Evolutionary conservation across 2,797 vertebrate genomes (phyloP), one percentile per base, ranked within the genome.

Genomic region (Neolamprologus multifasciatus): DNA sequence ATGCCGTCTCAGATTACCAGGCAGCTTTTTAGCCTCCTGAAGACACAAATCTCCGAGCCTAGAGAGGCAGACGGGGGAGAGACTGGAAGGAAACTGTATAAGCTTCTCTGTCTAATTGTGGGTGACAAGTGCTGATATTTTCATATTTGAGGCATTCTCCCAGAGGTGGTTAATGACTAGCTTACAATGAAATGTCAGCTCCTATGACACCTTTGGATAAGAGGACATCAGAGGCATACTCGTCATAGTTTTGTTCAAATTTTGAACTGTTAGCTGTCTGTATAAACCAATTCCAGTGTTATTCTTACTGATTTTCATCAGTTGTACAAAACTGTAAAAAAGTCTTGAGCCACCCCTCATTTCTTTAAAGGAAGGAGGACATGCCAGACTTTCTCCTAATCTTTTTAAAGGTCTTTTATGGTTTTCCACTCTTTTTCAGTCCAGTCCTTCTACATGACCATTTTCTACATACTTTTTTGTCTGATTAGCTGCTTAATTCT

Each of bases 1-100:
- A 92, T 93, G 89, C 90, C 33, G 87, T 91, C 92, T 96, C 92
- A 87, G 84, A 94, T 95, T 93, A 95, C 91, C 82, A 88, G 87
- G 91, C 89, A 91, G 88, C 86, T 92, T 77, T 84, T 26, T 57
- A 86, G 23, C 43, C 84, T 83, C 85, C 85, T 5, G 82, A 81
- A 88, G 90, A 84, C 86, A 74, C 43, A 67, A 83, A 89, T 86
- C 85, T 77, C 84, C 38, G 5, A 33, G 78, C 77, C 83, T 55
- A 40, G 51, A 82, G 77, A 86, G 33, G 31, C 85, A 85, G 79
- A 84, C 50, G 67, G 84, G 88, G 74, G 84, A 57, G 54, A 87
- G 62, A 86, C 84, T 21, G 69, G 77, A 74, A 78, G 55, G 10
- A 83, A 89, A 86, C 17, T 57, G 29, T 43, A 83, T 36, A 84